phyloP scores from a whole-genome alignment of 2,888 invertebrate species.

The Epinotia brunnichana region DNA sequence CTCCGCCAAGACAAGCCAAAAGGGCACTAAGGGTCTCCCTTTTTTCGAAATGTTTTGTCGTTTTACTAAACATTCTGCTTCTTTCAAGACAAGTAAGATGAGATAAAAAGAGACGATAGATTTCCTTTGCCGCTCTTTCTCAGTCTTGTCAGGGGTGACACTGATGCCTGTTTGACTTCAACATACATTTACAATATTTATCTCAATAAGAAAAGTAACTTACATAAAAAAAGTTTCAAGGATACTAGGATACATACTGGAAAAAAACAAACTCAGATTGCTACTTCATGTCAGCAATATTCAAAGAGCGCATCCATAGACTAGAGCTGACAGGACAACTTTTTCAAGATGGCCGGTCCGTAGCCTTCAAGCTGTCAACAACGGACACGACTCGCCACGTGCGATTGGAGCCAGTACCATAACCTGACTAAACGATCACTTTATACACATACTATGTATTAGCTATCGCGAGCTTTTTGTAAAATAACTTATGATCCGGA shows the following conservation, averaged over 20 bases:
- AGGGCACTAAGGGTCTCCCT: too few species aligned
- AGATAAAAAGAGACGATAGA: too few species aligned
- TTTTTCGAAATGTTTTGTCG: too few species aligned
- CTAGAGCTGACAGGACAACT: slow-evolving; percentile 61
- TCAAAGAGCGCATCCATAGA: slow-evolving; percentile 33
- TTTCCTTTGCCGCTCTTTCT: too few species aligned
- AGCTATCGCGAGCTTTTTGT: too few species aligned
- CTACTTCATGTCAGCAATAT: slow-evolving; percentile 30
- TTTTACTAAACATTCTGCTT: too few species aligned
- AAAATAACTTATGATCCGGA: neutral
- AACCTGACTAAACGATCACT: neutral
- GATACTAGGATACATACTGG: neutral
- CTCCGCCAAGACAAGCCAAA: too few species aligned
- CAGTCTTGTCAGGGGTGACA: neutral
- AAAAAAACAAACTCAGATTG: slow-evolving; percentile 18
- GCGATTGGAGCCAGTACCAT: slow-evolving; percentile 54
- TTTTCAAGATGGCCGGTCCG: slow-evolving; percentile 75
- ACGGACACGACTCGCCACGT: slow-evolving; percentile 66
- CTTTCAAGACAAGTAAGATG: too few species aligned
- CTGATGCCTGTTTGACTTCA: neutral
- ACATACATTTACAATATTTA: neutral
- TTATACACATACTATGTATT: neutral
- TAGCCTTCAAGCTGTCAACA: slow-evolving; percentile 65
- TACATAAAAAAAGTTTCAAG: neutral
- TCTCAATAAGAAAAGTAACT: neutral